phyloP scores from a whole-genome alignment of 2,797 vertebrate species.

The Pogoniulus pusillus region DNA sequence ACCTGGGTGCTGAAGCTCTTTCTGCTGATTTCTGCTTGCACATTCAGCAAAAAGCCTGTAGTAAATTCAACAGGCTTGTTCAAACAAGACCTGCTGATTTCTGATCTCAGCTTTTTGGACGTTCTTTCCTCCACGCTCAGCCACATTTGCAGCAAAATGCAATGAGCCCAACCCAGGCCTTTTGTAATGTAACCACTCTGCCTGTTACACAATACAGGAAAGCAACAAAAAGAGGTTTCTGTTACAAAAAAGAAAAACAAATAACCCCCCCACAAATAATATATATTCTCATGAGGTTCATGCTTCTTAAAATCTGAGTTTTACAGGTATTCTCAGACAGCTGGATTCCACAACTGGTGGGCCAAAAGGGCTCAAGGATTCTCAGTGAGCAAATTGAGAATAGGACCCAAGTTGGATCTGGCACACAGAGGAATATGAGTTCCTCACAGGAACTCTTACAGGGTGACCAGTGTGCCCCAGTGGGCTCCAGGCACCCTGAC shows the following conservation, averaged over 20 bases:
- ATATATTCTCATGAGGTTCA: not conserved
- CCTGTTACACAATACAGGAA: not conserved
- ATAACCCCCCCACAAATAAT: too few species aligned
- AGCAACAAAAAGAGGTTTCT: not conserved
- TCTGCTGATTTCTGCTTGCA: slow-evolving; percentile 3
- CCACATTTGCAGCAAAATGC: not conserved
- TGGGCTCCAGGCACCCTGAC: not conserved
- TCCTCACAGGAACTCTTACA: not conserved
- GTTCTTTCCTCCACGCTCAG: not conserved
- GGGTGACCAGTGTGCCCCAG: not conserved
- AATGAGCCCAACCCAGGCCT: not conserved
- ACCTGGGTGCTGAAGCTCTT: not conserved
- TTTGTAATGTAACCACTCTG: not conserved
- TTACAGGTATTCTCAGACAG: not conserved
- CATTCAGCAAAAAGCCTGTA: slow-evolving; percentile 9
- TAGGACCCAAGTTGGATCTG: not conserved
- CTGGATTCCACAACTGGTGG: not conserved
- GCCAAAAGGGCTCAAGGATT: not conserved
- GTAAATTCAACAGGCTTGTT: slow-evolving; percentile 25
- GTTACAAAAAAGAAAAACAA: not conserved
- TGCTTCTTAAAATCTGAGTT: not conserved
- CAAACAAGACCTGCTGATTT: slow-evolving; percentile 32
- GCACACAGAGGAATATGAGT: not conserved
- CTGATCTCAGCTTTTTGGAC: slow-evolving; percentile 16
- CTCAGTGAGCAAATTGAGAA: not conserved